Percentiles rank a stretch among this genome's conserved stretches.
Conservation (phyloP, 2,888 invertebrate genomes). For the Papilio gigon region DNA sequence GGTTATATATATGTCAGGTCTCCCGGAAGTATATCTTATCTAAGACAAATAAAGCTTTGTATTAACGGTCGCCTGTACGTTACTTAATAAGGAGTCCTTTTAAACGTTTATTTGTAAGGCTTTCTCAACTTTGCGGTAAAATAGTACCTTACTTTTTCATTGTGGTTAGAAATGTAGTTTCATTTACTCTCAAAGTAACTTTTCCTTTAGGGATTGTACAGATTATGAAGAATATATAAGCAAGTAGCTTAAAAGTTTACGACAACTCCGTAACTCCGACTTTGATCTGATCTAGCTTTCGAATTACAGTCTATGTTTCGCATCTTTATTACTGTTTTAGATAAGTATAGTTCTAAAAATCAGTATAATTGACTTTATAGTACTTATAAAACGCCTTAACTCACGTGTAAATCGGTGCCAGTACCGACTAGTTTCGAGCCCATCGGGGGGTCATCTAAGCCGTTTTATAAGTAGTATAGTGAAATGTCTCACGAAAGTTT, state of each 20-base stretch:
- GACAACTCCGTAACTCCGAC: too few relatives aligned
- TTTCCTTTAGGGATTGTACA: neutral
- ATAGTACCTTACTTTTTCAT: neutral
- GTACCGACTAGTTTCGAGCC: too few relatives aligned
- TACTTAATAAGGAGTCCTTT: constrained; percentile 6
- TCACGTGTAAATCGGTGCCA: too few relatives aligned
- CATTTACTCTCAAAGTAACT: neutral
- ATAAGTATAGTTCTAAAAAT: too few relatives aligned
- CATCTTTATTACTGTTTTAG: too few relatives aligned
- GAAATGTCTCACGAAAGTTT: too few relatives aligned
- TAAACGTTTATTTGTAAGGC: constrained; percentile 1
- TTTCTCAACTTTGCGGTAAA: constrained; percentile 11
- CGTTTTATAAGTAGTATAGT: too few relatives aligned
- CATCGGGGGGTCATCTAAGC: too few relatives aligned
- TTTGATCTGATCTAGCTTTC: neutral
- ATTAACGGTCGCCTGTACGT: neutral
- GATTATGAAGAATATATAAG: neutral
- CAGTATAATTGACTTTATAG: too few relatives aligned
- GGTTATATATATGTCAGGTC: too few relatives aligned
- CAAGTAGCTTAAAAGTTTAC: neutral
- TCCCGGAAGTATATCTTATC: neutral
- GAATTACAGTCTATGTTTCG: neutral
- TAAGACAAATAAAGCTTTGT: neutral
- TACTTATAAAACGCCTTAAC: too few relatives aligned
- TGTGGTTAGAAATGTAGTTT: constrained; percentile 1